Base-by-base conservation (phyloP, 2,888 invertebrate genomes). In the Bombyx huttoni region DNA sequence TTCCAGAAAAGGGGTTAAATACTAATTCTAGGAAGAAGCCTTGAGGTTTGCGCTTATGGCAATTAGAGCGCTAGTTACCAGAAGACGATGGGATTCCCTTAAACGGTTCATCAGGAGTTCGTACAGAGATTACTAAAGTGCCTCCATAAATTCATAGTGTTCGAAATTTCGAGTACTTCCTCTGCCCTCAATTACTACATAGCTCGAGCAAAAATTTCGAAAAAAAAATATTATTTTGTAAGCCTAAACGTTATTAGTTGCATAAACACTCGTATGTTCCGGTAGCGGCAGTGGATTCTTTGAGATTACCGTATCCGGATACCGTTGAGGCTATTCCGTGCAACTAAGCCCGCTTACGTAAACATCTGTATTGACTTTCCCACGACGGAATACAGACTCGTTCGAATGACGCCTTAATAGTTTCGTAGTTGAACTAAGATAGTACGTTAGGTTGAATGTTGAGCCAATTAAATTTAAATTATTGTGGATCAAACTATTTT, bases 281-380 rank as follows among this genome's bases (percentile, higher is more conserved):
- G 40, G 12, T 40, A 8, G 13, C 46, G 9, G 24, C 40, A 35
- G 47, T 50, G 14, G 35, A 47, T 52, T 52, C 49, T 52, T 52
- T 48, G 45, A 50, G 50, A 52, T 52, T 48, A 52, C 52, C 52
- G 48, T 52, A 52, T 52, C 50, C 50, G 52, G 50, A 47, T 34
- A 52, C 50, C 49, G 40, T 49, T 6, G 35, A 49, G 49, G n/a
- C 49, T 52, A 49, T 47, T 14, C 47, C 35, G 47, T 49, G 50
- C 47, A 49, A 52, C 46, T 47, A 24, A 24, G 8, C 14, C 34
- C 14, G 49, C 34, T 57, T 56, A 54, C 52, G 56, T 61, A 56
- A 58, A 53, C 51, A 55, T 47, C 52, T 55, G 53, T 70, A 60
- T 72, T 72, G 69, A 63, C 64, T 60, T 71, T 73, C 72, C 66